Conservation (phyloP, 2,888 invertebrate species). For the Frankliniella intonsa region DNA sequence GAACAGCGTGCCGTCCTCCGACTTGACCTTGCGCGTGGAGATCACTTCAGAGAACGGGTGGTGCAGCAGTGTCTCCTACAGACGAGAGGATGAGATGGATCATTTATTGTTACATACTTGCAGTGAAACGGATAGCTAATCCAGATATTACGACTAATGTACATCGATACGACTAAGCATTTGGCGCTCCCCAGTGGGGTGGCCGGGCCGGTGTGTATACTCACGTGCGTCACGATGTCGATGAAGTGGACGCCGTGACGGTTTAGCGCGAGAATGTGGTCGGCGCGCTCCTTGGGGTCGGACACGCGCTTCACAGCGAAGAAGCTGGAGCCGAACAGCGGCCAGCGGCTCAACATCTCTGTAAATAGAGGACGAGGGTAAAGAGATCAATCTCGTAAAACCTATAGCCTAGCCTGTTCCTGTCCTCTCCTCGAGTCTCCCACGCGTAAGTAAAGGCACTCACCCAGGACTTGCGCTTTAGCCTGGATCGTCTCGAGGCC, state of each 20-base stretch:
- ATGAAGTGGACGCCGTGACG: constrained; percentile 89
- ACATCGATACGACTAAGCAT: too few species aligned
- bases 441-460: constrained; percentile 37
- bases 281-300: constrained; percentile 67
- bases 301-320: constrained; percentile 88
- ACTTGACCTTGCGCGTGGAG: constrained; percentile 85
- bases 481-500: constrained; percentile 72
- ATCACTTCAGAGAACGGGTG: constrained; percentile 95
- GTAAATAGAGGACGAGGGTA: constrained; percentile 40
- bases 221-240: constrained; percentile 81
- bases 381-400: too few species aligned
- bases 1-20: constrained; percentile 85
- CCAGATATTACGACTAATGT: neutral
- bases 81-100: constrained; percentile 17
- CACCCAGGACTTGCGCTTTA: constrained; percentile 67
- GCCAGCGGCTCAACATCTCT: constrained; percentile 92
- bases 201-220: constrained; percentile 40
- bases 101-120: too few species aligned
- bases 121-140: too few species aligned
- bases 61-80: constrained; percentile 78
- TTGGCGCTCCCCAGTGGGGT: neutral
- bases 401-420: too few species aligned
- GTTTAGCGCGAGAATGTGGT: constrained; percentile 90
- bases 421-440: too few species aligned
- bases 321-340: constrained; percentile 95